Base-by-base conservation (phyloP, 2,888 invertebrate genomes). In the Stenichneumon culpator region DNA sequence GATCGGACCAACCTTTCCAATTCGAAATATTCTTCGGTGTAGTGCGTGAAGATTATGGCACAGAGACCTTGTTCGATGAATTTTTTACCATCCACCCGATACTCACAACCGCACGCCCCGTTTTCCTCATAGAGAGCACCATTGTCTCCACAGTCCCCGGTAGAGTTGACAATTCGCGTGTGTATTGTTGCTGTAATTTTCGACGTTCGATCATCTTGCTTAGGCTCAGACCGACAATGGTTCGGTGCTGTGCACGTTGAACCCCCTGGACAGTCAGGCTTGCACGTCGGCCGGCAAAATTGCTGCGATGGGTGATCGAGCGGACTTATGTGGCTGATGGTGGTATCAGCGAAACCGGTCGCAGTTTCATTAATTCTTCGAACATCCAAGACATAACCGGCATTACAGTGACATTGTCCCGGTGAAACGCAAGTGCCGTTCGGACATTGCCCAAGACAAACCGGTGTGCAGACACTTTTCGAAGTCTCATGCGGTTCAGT, bases 221-320 rank as follows among this genome's bases (percentile, higher is more conserved):
- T 69, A 3, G 32, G 28, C 16, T 77, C 79, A 57, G 39, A 69
- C 47, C 80, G 54, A 44, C 86, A 87, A 50, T 78, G 65, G 79
- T 86, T 83, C 28, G 87, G 86, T 25, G 44, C 83, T n/a, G 82
- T 28, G 57, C 87, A 87, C 19, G 83, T 78, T 14, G 89, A 90
- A 0, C 96, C 96, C 82, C 92, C 88, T n/a, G 95, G 95, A 75
- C 96, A 96, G 14, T 94, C 94, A 0, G 87, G 83, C 28, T 83
- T 88, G 5, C 90, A 94, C 6, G 89, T 92, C 0, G 88, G 90
- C 88, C 93, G 16, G 87, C 86, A 68, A 88, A 91, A 80, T 83
- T 88, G 65, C 50, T 65, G 65, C 28, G n/a, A 0, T 22, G 47
- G 32, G 25, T 78, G 47, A 11, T 84, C 57, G 39, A 54, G 69